Conservation (phyloP, 2,888 invertebrate genomes). For the Tholera decimalis region DNA sequence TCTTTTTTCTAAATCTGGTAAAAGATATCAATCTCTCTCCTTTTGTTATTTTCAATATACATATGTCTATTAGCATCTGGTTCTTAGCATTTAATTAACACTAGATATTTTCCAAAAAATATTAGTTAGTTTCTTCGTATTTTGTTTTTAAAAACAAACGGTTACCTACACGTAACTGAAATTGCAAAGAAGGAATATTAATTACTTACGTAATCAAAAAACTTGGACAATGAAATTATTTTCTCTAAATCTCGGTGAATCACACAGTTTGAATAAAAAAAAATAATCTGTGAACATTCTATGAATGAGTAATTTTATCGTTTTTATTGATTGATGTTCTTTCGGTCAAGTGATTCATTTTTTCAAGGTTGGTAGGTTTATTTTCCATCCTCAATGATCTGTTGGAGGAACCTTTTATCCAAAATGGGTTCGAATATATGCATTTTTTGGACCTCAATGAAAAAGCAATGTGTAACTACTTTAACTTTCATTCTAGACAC, state of each 20-base stretch:
- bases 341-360: conserved; percentile 6
- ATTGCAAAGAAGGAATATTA: not conserved
- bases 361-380: not conserved
- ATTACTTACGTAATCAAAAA: not conserved
- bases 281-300: not conserved
- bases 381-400: conserved; percentile 5
- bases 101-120: too few species aligned
- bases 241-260: conserved; percentile 2
- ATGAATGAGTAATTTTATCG: conserved; percentile 11
- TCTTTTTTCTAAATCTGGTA: too few species aligned
- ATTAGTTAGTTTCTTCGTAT: too few species aligned
- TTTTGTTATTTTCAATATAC: too few species aligned
- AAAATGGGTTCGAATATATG: not conserved
- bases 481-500: too few species aligned
- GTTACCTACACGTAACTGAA: not conserved
- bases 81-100: too few species aligned
- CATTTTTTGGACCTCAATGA: not conserved
- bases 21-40: too few species aligned
- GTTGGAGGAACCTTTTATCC: not conserved
- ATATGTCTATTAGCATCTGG: too few species aligned
- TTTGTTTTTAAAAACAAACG: not conserved
- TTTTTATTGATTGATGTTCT: not conserved
- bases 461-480: too few species aligned
- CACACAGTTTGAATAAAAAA: not conserved
- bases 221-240: not conserved